These are phyloP conservation scores for Sminthopsis crassicaudata DNA, from an alignment of 2,113 vertebrate genomes.

Conservation along the genomic window DNA sequence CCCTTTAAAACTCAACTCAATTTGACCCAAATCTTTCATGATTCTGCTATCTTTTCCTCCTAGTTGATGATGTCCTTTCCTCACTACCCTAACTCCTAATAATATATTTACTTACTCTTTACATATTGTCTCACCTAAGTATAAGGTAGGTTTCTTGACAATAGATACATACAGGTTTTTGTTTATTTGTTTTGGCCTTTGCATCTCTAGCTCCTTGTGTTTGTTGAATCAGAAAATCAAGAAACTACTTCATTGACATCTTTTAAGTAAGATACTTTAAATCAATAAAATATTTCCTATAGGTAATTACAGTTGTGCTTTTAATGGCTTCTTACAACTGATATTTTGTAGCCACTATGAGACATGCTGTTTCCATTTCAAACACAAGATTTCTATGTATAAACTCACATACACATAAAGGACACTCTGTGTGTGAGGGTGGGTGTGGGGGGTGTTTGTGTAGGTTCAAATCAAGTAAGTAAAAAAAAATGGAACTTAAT, in stretches of 20 bases:
- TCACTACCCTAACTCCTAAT: conserved; percentile 3
- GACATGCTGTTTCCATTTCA: conserved; percentile 48
- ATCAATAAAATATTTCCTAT: conserved; percentile 68
- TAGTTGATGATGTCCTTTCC: background rate
- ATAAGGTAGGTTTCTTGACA: conserved; percentile 14
- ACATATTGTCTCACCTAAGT: conserved; percentile 40
- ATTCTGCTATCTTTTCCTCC: background rate
- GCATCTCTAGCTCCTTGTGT: conserved; percentile 46
- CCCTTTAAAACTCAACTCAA: background rate
- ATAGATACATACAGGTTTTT: background rate
- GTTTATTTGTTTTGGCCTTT: conserved; percentile 10
- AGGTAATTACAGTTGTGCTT: conserved; percentile 66
- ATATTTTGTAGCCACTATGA: conserved; percentile 56
- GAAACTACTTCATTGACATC: conserved; percentile 66
- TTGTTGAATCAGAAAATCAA: conserved; percentile 71
- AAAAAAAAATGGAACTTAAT: conserved; percentile 67
- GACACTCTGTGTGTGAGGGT: background rate
- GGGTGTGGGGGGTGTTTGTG: conserved; percentile 20
- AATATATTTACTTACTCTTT: conserved; percentile 59
- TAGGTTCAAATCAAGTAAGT: conserved; percentile 71
- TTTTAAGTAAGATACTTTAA: conserved; percentile 68
- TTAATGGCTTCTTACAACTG: conserved; percentile 58
- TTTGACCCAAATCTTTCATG: background rate
- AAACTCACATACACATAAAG: conserved; percentile 66
- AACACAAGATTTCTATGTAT: conserved; percentile 70